Evolutionary conservation across 2,113 vertebrate species (phyloP), one percentile per base, ranked within the genome.

Genomic region (Poeciliopsis turrubarensis): DNA sequence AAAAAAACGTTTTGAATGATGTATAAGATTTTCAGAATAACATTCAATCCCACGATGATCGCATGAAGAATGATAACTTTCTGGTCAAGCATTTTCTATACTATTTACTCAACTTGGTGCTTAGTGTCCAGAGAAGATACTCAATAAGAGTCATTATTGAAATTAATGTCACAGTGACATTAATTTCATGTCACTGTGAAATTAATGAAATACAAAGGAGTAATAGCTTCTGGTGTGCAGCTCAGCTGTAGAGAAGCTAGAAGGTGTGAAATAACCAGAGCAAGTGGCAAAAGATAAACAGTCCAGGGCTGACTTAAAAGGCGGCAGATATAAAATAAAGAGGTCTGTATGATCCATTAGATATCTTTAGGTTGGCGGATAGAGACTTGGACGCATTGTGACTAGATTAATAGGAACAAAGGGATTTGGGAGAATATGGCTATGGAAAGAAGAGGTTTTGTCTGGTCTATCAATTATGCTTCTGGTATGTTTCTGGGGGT

Each of bases 381-480:
- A 63, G 79, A 74, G 22, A 60, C 31, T 30, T 79, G 76, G 68
- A 86, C 60, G 60, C 65, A 83, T 72, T 75, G 79, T 78, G 71
- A 70, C 67, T 70, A 79, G 75, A 90, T 86, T 89, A 30, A 89
- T 80, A 86, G 69, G 73, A 77, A 86, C 72, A 1, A 15, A 69
- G 71, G 81, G 85, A 83, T 85, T 68, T 68, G 77, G 61, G 41
- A 68, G 70, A 0, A 4, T 71, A 80, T 65, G 37, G 69, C 70
- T 17, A 68, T 75, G 87, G 86, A 88, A 89, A 91, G 73, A 57
- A 84, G 78, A 87, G 68, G 81, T 83, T 66, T 47, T 68, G 82
- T 75, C 91, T 92, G 91, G 68, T 90, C 81, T 86, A 87, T 91
- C 86, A 87, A 89, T 92, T 90, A 85, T 81, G 77, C 77, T 87